Conservation (phyloP, 1,140 invertebrate genomes). For the Sminthurinus signatus region DNA sequence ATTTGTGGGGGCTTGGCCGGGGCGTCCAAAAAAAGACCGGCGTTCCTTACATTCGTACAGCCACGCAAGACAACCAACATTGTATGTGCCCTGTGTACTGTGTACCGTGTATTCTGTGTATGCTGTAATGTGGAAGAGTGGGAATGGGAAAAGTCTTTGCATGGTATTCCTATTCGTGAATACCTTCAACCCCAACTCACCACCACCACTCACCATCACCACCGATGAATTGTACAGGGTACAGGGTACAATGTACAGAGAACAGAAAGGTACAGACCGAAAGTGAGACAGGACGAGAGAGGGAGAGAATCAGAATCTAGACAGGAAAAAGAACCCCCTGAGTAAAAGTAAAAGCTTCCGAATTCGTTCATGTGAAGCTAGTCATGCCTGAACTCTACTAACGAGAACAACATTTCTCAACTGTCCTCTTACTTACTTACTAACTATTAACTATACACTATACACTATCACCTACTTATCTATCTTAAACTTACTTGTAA, state of each 20-base stretch:
- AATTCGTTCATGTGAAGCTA: conserved; percentile 10
- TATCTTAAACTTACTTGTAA: no score
- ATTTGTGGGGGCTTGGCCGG: no score
- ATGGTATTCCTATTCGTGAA: background rate
- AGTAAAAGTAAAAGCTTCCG: conserved; percentile 14
- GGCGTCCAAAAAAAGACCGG: conserved; percentile 7
- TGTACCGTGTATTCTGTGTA: no score
- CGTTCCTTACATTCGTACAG: background rate
- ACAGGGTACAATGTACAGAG: no score
- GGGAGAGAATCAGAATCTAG: no score
- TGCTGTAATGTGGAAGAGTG: no score
- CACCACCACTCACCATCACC: background rate
- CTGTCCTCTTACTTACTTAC: background rate
- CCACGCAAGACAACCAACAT: background rate
- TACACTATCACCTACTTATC: background rate
- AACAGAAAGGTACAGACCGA: no score
- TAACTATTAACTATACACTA: background rate
- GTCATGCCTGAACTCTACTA: conserved; percentile 38
- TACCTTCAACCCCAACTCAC: background rate
- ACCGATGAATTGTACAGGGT: no score
- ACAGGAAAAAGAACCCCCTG: background rate
- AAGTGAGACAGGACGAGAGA: no score
- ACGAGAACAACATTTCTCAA: background rate
- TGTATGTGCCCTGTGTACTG: no score
- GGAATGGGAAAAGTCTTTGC: background rate